Evolutionary conservation across 2,888 invertebrate genomes (phyloP), one percentile per base, ranked within the genome.

Genomic region (Leucoma salicis): DNA sequence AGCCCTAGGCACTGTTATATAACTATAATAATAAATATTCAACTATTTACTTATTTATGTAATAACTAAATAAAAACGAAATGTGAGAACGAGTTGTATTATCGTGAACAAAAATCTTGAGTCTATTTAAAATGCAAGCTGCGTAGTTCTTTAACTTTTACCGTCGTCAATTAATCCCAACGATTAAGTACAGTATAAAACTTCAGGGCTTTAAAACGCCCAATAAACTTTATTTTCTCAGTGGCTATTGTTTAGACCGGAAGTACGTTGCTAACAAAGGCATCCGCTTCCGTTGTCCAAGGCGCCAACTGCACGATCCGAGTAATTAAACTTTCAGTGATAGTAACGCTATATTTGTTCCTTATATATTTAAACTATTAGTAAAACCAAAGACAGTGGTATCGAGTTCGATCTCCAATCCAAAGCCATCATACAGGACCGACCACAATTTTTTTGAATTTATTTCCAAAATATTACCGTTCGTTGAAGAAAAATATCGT

Each of bases 221-320:
- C 18, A 52, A 56, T 59, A 52, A 59, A 59, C 57, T 56, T 53
- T 38, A 56, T 47, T 59, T 45, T 37, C 46, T 37, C 46, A 36
- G 35, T 32, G 11, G 25, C 40, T 44, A 45, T 57, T 59, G 57
- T 57, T 44, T 42, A 39, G 27, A 33, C 24, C 38, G 56, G 57
- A 59, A 42, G 35, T 49, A 45, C 53, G 46, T 42, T 39, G 39
- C 42, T 39, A 43, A 47, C 56, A 49, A 59, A 56, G 47, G 53
- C 46, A 38, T 46, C 46, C 39, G 57, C 25, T 47, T 52, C 56
- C 56, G 38, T 15, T 45, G 46, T 37, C 45, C 49, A 36, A 32
- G 11, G 28, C 25, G 39, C 33, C 24, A 46, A 35, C 37, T 35
- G 21, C 35, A 43, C 46, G 40, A 39, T 18, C 36, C 39, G n/a